Conservation (phyloP, 2,113 vertebrate genomes). For the Blennius ocellaris region DNA sequence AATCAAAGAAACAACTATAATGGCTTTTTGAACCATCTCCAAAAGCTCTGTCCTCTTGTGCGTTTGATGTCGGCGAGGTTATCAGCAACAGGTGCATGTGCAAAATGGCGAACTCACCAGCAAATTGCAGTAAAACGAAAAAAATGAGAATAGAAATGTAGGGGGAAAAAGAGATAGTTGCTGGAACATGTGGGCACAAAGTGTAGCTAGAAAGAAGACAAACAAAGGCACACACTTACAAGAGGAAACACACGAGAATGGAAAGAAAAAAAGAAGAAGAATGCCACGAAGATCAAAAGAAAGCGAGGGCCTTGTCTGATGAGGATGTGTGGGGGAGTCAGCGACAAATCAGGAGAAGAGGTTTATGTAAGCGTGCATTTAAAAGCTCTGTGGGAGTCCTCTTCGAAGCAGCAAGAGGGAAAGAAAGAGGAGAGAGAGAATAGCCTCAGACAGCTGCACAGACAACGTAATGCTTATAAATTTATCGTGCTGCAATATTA, state of each 20-base stretch:
- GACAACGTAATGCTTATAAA: conserved; percentile 63
- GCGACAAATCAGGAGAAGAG: conserved; percentile 40
- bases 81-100: conserved; percentile 9
- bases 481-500: conserved; percentile 72
- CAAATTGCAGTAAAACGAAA: no score
- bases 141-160: no score
- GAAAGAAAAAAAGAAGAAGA: conserved; percentile 19
- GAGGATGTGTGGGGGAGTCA: conserved; percentile 46
- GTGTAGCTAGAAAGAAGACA: neutral
- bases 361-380: conserved; percentile 66
- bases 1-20: neutral
- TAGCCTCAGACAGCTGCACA: conserved; percentile 38
- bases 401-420: conserved; percentile 25
- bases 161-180: neutral
- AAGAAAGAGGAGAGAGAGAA: conserved; percentile 37
- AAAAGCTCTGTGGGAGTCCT: conserved; percentile 58
- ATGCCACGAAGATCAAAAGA: conserved; percentile 3
- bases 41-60: neutral
- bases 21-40: conserved; percentile 7
- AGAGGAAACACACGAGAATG: neutral
- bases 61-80: neutral
- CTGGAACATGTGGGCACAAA: neutral
- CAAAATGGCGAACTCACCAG: conserved; percentile 4
- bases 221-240: conserved; percentile 7
- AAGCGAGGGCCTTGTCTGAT: neutral